Evolutionary conservation across 1,140 invertebrate genomes (phyloP).

Genomic region (Fopius arisanus): DNA sequence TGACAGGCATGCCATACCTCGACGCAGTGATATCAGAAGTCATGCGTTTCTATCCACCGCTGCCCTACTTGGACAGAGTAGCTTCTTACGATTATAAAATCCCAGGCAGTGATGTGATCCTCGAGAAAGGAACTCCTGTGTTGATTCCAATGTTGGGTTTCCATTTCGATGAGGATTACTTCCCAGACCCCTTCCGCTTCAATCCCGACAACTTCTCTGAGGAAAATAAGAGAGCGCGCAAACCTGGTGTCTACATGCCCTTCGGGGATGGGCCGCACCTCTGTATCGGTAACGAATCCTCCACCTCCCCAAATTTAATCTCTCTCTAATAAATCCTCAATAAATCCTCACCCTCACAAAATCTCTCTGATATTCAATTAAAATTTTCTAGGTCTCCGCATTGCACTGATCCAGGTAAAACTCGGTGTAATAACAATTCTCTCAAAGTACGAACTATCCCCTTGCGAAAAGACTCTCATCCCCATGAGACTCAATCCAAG

Average conservation of each 20-base stretch:
- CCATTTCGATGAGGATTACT: conserved; percentile 57
- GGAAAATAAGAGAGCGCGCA: conserved; percentile 55
- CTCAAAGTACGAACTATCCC: conserved; percentile 53
- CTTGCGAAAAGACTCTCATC: conserved; percentile 49
- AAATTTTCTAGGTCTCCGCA: conserved; percentile 62
- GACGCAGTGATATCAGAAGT: conserved; percentile 47
- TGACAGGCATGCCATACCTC: conserved; percentile 34
- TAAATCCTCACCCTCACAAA: conserved; percentile 54
- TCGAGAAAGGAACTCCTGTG: conserved; percentile 55
- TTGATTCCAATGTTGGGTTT: conserved; percentile 45
- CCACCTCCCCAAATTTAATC: conserved; percentile 62
- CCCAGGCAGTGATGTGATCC: conserved; percentile 50
- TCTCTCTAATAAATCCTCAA: conserved; percentile 63
- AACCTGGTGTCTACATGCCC: conserved; percentile 64
- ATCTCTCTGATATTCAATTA: background rate
- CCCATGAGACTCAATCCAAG: conserved; percentile 47
- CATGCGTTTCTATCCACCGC: conserved; percentile 67
- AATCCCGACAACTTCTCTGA: conserved; percentile 76
- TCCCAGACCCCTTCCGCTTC: conserved; percentile 60
- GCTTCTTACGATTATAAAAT: conserved; percentile 57
- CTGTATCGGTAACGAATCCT: conserved; percentile 62
- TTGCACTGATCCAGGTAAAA: conserved; percentile 72
- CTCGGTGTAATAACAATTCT: conserved; percentile 63
- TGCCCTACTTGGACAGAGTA: conserved; percentile 65
- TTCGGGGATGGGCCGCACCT: conserved; percentile 69